Evolutionary conservation across 2,888 invertebrate species (phyloP).

Genomic region (Phalangium opilio): DNA sequence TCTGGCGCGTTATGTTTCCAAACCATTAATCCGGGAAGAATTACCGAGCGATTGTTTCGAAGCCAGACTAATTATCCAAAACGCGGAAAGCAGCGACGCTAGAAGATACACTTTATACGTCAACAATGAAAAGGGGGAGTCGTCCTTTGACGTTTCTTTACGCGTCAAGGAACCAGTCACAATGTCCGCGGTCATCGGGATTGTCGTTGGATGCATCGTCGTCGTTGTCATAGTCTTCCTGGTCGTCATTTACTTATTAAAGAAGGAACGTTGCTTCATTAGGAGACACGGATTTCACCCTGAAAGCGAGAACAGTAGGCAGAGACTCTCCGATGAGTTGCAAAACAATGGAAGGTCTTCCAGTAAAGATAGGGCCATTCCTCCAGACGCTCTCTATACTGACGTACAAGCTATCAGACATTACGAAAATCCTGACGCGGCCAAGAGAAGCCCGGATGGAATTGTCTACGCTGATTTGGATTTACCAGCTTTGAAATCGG

Average conservation of each 20-base stretch:
- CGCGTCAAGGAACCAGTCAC: slow-evolving; percentile 59
- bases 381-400: too few relatives aligned
- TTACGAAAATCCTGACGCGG: too few relatives aligned
- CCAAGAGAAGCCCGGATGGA: background rate
- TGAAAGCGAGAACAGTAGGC: too few relatives aligned
- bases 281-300: too few relatives aligned
- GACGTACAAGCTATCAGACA: too few relatives aligned
- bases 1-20: slow-evolving; percentile 56
- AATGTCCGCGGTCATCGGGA: background rate
- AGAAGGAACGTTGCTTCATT: too few relatives aligned
- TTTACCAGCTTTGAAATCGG: background rate
- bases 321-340: too few relatives aligned
- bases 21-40: slow-evolving; percentile 38
- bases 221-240: background rate
- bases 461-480: background rate
- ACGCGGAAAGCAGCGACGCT: slow-evolving; percentile 58
- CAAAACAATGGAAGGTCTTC: too few relatives aligned
- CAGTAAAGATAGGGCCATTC: too few relatives aligned
- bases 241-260: too few relatives aligned
- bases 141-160: slow-evolving; percentile 63
- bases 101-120: slow-evolving; percentile 69
- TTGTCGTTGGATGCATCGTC: background rate
- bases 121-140: slow-evolving; percentile 71
- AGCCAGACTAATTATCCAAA: slow-evolving; percentile 58
- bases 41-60: slow-evolving; percentile 63